Conservation (phyloP, 2,113 vertebrate species). For the Bungarus multicinctus region DNA sequence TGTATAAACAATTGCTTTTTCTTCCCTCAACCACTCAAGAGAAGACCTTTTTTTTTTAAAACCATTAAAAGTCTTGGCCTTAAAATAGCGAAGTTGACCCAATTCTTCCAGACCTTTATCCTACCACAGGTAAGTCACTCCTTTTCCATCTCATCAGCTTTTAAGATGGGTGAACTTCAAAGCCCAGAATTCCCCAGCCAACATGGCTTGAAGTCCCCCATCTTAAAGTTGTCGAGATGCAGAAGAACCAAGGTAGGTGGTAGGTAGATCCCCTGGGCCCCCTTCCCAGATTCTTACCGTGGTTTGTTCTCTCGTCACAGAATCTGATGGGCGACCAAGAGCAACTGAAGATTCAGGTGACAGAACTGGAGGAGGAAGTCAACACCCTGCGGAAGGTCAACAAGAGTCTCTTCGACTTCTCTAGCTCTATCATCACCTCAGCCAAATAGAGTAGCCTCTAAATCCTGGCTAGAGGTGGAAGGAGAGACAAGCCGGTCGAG, state of each 20-base stretch:
- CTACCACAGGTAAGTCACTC: not conserved
- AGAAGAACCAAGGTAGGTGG: not conserved
- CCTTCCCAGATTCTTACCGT: not conserved
- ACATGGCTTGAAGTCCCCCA: not conserved
- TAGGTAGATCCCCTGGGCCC: not conserved
- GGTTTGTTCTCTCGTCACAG: conserved; percentile 47
- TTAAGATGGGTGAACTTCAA: not conserved
- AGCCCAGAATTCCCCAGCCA: not conserved
- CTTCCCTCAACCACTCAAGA: not conserved
- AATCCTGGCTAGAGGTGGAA: not conserved
- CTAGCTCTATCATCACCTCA: conserved; percentile 84
- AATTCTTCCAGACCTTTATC: not conserved
- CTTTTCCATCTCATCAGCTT: not conserved
- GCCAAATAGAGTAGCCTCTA: conserved; percentile 61
- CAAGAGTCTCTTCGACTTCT: conserved; percentile 93
- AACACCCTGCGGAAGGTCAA: conserved; percentile 91
- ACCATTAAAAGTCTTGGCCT: not conserved
- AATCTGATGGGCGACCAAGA: conserved; percentile 85
- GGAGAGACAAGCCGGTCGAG: not conserved
- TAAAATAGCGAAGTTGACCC: not conserved
- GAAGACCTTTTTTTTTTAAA: not conserved
- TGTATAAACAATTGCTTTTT: not conserved
- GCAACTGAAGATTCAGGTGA: conserved; percentile 84
- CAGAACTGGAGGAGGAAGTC: conserved; percentile 89
- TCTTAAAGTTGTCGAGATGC: not conserved